phyloP scores from a whole-genome alignment of 2,888 invertebrate species.

The Diaprepes abbreviatus region DNA sequence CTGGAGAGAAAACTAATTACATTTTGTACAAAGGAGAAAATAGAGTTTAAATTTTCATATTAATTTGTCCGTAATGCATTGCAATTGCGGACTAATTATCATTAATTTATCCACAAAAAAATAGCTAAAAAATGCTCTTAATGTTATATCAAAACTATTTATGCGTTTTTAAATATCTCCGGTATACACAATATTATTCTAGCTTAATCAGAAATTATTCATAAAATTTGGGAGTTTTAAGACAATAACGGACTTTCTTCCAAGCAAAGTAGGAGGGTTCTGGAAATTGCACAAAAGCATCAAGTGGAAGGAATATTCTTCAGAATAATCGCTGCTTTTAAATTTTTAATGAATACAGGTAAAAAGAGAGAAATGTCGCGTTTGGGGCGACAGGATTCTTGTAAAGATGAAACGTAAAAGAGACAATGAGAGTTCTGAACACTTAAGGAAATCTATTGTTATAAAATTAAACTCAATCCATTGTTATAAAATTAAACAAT shows the following conservation, averaged over 20 bases:
- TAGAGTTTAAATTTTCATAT: no score
- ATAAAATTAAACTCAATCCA: no score
- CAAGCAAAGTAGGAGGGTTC: neutral
- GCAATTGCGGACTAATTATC: no score
- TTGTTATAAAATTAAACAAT: no score
- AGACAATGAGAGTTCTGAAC: no score
- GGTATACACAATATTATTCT: neutral
- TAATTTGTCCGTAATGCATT: no score
- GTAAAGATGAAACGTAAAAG: neutral
- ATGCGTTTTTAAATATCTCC: neutral
- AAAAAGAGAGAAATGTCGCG: neutral
- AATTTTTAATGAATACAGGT: slow-evolving; percentile 4
- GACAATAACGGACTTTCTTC: neutral
- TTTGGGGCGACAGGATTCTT: neutral
- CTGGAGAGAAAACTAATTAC: no score
- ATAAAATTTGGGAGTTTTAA: neutral
- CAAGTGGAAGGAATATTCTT: neutral
- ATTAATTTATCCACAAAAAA: no score
- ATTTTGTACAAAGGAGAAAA: no score
- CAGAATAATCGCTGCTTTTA: neutral
- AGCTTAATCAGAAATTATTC: neutral
- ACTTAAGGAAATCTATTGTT: no score
- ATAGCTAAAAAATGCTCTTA: no score
- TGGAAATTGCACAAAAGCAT: slow-evolving; percentile 12
- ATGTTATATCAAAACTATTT: no score